These are phyloP conservation scores for Andrena praecox DNA, from an alignment of 2,888 invertebrate genomes.

Conservation along the genomic window DNA sequence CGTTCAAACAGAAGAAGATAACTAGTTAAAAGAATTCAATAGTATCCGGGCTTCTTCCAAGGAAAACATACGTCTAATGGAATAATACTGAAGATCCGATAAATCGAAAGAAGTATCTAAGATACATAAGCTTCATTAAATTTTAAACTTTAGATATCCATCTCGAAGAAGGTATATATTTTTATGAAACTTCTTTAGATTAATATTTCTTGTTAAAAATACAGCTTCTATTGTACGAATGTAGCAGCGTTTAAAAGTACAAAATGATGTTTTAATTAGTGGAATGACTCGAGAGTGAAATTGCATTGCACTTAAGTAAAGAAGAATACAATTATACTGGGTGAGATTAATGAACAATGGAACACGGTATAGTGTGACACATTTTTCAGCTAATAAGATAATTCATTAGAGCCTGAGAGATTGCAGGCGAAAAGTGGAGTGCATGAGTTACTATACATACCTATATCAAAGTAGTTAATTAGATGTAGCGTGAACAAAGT, in stretches of 20 bases:
- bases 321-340: neutral
- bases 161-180: neutral
- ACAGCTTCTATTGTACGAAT: neutral
- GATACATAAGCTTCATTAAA: neutral
- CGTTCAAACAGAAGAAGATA: neutral
- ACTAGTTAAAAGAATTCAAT: neutral
- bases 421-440: neutral
- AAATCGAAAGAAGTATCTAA: neutral
- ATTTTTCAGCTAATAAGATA: slow-evolving; percentile 4
- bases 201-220: neutral
- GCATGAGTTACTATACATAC: neutral
- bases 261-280: neutral
- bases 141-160: neutral
- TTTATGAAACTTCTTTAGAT: neutral
- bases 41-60: too few relatives aligned
- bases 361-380: too few relatives aligned
- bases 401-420: neutral
- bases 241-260: neutral
- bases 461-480: slow-evolving; percentile 15
- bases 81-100: too few relatives aligned
- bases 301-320: neutral
- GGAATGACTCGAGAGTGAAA: neutral
- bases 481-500: slow-evolving; percentile 11
- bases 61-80: too few relatives aligned
- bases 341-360: neutral